phyloP scores from a whole-genome alignment of 2,888 invertebrate species.

The Choreutis nemorana region DNA sequence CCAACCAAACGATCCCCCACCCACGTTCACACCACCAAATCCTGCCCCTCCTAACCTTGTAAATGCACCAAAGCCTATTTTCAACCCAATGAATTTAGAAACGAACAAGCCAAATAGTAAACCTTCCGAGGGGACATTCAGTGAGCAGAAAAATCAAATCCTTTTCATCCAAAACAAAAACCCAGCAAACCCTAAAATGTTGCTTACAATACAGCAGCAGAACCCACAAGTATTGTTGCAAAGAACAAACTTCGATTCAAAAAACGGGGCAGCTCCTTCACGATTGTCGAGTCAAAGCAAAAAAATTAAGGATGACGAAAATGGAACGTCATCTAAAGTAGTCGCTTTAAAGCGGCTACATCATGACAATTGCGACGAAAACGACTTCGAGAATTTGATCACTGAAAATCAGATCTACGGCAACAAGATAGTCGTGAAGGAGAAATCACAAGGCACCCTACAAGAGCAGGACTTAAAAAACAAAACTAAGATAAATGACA shows the following conservation, averaged over 20 bases:
- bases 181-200: constrained; percentile 38
- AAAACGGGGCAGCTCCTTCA: constrained; percentile 60
- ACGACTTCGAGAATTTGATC: constrained; percentile 63
- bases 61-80: constrained; percentile 20
- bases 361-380: constrained; percentile 57
- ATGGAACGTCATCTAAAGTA: constrained; percentile 41
- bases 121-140: constrained; percentile 28
- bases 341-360: constrained; percentile 55
- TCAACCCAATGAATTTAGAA: constrained; percentile 34
- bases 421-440: constrained; percentile 65
- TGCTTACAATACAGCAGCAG: constrained; percentile 43
- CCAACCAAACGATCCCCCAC: constrained; percentile 20
- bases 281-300: constrained; percentile 46
- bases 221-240: constrained; percentile 46
- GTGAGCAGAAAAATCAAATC: constrained; percentile 48
- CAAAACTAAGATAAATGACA: constrained; percentile 25
- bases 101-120: constrained; percentile 29
- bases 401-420: constrained; percentile 65
- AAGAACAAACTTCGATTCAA: constrained; percentile 45
- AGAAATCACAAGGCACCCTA: constrained; percentile 48
- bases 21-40: constrained; percentile 13
- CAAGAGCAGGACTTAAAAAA: constrained; percentile 48
- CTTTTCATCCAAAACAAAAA: constrained; percentile 47
- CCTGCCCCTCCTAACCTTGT: constrained; percentile 9
- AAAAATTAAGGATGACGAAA: constrained; percentile 49